Evolutionary conservation across 1,140 invertebrate genomes (phyloP).

Genomic region (Sycophaga agraensis): DNA sequence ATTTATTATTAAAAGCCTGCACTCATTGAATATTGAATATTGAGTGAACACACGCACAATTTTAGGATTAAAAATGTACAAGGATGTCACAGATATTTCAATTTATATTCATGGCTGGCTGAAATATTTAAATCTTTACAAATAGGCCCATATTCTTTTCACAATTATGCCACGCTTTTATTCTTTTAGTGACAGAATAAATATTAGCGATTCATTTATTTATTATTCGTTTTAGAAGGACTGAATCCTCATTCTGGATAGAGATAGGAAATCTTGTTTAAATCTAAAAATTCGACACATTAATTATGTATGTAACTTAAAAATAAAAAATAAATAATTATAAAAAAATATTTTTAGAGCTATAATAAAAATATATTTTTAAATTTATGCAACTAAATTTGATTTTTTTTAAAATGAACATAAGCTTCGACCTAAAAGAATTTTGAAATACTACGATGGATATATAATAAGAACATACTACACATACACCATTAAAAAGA

Average conservation of each 20-base stretch:
- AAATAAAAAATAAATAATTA: not conserved
- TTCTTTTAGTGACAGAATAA: not conserved
- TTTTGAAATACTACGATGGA: too few species aligned
- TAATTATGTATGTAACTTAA: too few species aligned
- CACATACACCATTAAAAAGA: too few species aligned
- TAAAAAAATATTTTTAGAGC: not conserved
- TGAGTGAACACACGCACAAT: slow-evolving; percentile 52
- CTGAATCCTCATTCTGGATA: not conserved
- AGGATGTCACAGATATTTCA: slow-evolving; percentile 12
- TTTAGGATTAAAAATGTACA: slow-evolving; percentile 18
- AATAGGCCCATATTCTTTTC: slow-evolving; percentile 55
- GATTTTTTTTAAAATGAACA: too few species aligned
- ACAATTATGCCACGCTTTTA: slow-evolving; percentile 32
- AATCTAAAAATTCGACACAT: not conserved
- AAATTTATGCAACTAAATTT: too few species aligned
- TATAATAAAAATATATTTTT: not conserved
- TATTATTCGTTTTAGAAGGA: not conserved
- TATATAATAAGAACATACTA: too few species aligned
- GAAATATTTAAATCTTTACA: slow-evolving; percentile 2
- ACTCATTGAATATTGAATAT: not conserved
- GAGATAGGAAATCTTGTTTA: slow-evolving; percentile 8
- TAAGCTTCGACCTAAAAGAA: too few species aligned
- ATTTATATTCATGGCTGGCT: not conserved
- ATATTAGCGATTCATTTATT: not conserved
- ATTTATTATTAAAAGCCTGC: not conserved